phyloP scores from a whole-genome alignment of 2,888 invertebrate species.

The Drosophila percnosoma region DNA sequence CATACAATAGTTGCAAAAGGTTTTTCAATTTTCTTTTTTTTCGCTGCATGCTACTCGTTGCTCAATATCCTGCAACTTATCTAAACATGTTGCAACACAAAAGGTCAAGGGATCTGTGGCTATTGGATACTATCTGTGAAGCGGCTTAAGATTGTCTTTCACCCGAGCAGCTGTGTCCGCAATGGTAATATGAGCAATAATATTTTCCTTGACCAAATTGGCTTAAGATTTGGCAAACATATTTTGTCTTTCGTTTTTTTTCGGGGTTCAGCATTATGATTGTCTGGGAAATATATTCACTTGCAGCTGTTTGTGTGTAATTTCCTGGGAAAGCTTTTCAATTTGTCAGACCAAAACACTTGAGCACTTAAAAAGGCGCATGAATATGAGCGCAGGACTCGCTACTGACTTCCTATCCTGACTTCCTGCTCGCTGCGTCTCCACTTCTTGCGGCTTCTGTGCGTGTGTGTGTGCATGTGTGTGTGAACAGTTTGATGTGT shows the following conservation, averaged over 20 bases:
- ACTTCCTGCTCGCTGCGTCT: conserved; percentile 14
- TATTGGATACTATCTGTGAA: conserved; percentile 47
- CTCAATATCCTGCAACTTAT: conserved; percentile 53
- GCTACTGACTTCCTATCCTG: conserved; percentile 20
- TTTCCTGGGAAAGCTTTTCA: conserved; percentile 77
- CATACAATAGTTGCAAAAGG: conserved; percentile 28
- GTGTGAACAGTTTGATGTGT: conserved; percentile 58
- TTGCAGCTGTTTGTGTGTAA: conserved; percentile 64
- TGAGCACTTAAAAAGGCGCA: conserved; percentile 81
- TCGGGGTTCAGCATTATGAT: conserved; percentile 15
- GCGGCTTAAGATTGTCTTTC: conserved; percentile 40
- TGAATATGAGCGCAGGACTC: conserved; percentile 55
- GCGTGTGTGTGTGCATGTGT: conserved; percentile 23
- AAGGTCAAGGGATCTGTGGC: conserved; percentile 68
- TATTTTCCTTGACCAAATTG: conserved; percentile 56
- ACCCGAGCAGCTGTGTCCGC: conserved; percentile 37
- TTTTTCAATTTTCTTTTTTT: conserved; percentile 4
- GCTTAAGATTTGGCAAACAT: conserved; percentile 39
- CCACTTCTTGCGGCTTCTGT: conserved; percentile 6
- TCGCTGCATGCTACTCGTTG: conserved; percentile 20
- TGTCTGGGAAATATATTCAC: conserved; percentile 55
- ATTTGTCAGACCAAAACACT: conserved; percentile 63
- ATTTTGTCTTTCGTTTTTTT: background rate
- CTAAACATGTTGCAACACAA: conserved; percentile 52
- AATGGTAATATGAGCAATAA: conserved; percentile 56